Evolutionary conservation across 2,113 vertebrate genomes (phyloP).

Genomic region (Malurus cyaneus): DNA sequence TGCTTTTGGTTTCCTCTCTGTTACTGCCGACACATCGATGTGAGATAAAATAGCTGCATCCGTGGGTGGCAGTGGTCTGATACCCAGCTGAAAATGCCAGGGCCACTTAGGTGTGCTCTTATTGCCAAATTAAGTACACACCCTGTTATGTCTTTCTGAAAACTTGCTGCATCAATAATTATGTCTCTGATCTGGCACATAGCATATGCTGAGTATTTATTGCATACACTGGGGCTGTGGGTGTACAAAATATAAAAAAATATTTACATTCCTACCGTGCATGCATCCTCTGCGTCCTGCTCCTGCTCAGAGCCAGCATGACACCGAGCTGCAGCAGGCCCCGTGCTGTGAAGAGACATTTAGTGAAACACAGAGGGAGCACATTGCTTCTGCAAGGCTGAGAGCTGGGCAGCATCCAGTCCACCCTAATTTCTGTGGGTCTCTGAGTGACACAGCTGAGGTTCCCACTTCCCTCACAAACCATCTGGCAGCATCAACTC

Average conservation of each 20-base stretch:
- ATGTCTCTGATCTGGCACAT: conserved; percentile 3
- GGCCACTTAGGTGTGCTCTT: conserved; percentile 26
- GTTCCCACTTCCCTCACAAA: not conserved
- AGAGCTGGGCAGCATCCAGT: not conserved
- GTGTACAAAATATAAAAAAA: not conserved
- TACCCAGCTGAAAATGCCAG: not conserved
- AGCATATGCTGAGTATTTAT: not conserved
- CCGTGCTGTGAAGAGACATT: not conserved
- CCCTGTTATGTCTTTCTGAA: conserved; percentile 53
- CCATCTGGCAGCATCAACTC: not conserved
- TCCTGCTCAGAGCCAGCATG: not conserved
- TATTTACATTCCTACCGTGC: not conserved
- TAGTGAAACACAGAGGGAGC: not conserved
- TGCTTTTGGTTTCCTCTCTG: not conserved
- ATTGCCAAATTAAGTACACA: conserved; percentile 42
- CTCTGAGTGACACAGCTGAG: not conserved
- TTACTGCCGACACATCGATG: not conserved
- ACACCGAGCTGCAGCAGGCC: not conserved
- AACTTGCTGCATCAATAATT: conserved; percentile 52
- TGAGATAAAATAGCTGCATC: not conserved
- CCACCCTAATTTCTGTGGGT: not conserved
- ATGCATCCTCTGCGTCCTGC: not conserved
- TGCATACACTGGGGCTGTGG: not conserved
- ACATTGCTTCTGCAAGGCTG: not conserved
- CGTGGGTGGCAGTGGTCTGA: conserved; percentile 16